Conservation (phyloP, 2,113 vertebrate species). For the Calyptomena viridis region DNA sequence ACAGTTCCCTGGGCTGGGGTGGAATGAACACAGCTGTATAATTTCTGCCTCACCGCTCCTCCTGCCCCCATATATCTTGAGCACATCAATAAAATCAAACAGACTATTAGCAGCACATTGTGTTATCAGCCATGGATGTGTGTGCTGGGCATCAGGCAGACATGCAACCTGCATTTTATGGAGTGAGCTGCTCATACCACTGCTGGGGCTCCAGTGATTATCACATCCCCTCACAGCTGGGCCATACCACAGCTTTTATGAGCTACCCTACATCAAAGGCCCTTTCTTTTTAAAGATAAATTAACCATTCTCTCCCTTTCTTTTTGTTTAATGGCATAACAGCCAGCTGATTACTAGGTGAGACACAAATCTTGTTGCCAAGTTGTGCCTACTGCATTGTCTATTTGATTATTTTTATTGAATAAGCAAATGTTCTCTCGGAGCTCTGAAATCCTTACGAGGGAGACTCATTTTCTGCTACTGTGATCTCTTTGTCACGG, state of each 20-base stretch:
- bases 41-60: conserved; percentile 14
- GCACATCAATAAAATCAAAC: conserved; percentile 46
- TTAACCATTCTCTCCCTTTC: background rate
- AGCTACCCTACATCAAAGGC: conserved; percentile 24
- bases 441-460: conserved; percentile 9
- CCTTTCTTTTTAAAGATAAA: conserved; percentile 20
- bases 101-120: background rate
- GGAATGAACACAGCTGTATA: background rate
- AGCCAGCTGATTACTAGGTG: conserved; percentile 35
- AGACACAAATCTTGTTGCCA: conserved; percentile 5
- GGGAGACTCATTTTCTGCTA: conserved; percentile 61
- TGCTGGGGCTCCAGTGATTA: conserved; percentile 8
- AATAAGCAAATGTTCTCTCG: conserved; percentile 25
- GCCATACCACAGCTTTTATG: background rate
- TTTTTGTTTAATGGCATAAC: background rate
- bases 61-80: background rate
- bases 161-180: conserved; percentile 27
- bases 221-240: conserved; percentile 24
- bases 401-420: conserved; percentile 41
- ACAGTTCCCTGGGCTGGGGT: background rate
- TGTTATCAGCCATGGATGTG: background rate
- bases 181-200: background rate
- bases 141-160: background rate
- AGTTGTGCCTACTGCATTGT: conserved; percentile 23
- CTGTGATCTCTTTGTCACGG: conserved; percentile 35